Percentiles rank a stretch among this genome's conserved stretches.
Evolutionary conservation across 2,888 invertebrate genomes (phyloP).

Genomic region (Eudemis profundana): DNA sequence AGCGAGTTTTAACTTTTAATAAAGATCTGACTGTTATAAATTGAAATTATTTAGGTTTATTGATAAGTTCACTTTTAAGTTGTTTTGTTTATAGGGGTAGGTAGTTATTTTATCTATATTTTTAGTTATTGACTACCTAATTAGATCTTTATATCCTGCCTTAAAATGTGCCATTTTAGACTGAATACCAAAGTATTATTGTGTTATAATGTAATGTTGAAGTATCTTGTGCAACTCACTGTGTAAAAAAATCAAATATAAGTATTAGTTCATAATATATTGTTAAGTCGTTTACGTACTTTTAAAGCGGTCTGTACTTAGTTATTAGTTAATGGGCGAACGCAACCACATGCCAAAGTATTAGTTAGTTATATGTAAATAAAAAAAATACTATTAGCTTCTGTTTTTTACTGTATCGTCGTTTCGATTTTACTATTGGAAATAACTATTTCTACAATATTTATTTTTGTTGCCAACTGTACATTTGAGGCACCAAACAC

Average conservation of each 20-base stretch:
- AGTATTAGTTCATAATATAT: conserved; percentile 4
- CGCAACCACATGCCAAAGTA: conserved; percentile 56
- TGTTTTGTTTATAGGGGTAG: conserved; percentile 16
- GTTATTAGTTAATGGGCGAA: neutral
- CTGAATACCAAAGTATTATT: conserved; percentile 70
- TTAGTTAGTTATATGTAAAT: conserved; percentile 64
- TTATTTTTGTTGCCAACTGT: too few species aligned
- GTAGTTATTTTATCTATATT: neutral
- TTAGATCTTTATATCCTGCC: conserved; percentile 25
- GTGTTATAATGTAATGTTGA: conserved; percentile 58
- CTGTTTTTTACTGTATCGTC: conserved; percentile 2
- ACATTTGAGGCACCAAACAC: too few species aligned
- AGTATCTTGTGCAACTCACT: conserved; percentile 47
- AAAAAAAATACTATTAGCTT: conserved; percentile 50
- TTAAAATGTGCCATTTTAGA: conserved; percentile 60
- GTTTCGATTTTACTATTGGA: neutral
- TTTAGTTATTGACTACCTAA: conserved; percentile 7
- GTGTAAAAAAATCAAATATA: conserved; percentile 40
- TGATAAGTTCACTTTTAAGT: conserved; percentile 20
- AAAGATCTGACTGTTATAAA: conserved; percentile 33
- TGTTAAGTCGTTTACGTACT: conserved; percentile 24
- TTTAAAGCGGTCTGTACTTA: conserved; percentile 19
- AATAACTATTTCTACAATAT: neutral
- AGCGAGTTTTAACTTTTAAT: conserved; percentile 5
- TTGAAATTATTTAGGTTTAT: conserved; percentile 17